phyloP scores from a whole-genome alignment of 2,113 vertebrate genomes.

The Daubentonia madagascariensis region DNA sequence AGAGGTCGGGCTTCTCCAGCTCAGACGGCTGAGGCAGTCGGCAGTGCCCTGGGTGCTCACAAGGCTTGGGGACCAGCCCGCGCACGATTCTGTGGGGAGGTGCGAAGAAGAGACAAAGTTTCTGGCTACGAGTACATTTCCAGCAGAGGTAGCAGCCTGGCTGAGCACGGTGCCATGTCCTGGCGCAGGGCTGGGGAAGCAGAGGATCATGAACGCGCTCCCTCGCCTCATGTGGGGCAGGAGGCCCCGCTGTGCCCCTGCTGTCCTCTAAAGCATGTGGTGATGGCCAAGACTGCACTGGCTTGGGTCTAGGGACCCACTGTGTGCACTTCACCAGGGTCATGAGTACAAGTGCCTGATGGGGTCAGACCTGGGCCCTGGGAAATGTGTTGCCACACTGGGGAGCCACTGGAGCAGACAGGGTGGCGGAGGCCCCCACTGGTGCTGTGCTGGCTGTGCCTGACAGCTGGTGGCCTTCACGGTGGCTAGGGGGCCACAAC shows the following conservation, averaged over 20 bases:
- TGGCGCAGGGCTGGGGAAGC: not conserved
- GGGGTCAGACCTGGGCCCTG: not conserved
- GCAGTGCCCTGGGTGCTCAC: accelerated
- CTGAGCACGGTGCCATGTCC: not conserved
- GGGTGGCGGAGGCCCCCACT: not conserved
- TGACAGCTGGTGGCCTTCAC: not conserved
- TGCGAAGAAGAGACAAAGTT: not conserved
- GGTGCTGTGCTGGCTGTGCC: not conserved
- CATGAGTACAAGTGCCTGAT: not conserved
- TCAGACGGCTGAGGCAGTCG: not conserved
- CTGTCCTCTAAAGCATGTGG: not conserved
- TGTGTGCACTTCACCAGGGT: not conserved
- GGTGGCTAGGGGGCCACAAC: not conserved
- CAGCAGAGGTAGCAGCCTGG: accelerated
- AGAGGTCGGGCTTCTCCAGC: not conserved
- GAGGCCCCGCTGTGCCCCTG: not conserved
- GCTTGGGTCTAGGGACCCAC: not conserved
- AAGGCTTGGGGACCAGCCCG: accelerated
- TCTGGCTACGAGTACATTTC: not conserved
- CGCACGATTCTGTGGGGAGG: accelerated
- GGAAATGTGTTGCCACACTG: not conserved
- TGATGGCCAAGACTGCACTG: not conserved
- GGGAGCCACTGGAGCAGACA: not conserved
- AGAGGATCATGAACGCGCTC: accelerated
- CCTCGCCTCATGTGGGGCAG: not conserved